A percentile compares a stretch with the other conserved stretches of the same genome.
Conservation (phyloP, 1,140 invertebrate species). For the Gonioctena quinquepunctata region DNA sequence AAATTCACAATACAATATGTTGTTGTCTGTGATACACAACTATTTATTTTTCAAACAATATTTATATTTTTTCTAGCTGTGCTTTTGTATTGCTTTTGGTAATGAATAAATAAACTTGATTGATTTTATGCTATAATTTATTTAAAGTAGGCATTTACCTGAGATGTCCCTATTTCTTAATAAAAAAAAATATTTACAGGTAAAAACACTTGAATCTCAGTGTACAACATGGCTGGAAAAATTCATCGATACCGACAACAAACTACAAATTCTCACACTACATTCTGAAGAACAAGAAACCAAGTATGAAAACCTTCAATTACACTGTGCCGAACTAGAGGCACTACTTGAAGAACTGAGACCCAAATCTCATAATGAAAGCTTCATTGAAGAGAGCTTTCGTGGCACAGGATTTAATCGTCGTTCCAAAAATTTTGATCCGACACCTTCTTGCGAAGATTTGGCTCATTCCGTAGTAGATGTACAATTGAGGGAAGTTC, state of each 20-base stretch:
- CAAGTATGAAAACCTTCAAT: constrained; percentile 30
- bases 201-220: constrained; percentile 26
- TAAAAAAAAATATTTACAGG: no score
- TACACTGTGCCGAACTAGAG: constrained; percentile 39
- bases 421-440: constrained; percentile 20
- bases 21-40: no score
- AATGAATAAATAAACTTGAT: no score
- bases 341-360: constrained; percentile 40
- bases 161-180: no score
- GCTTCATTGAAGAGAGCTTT: constrained; percentile 32
- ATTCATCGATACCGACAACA: constrained; percentile 34
- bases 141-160: no score
- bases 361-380: constrained; percentile 31
- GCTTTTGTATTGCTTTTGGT: no score
- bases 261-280: constrained; percentile 25
- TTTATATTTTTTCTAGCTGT: no score
- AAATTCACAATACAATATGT: no score
- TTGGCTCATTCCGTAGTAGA: constrained; percentile 48
- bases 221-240: constrained; percentile 39
- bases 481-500: constrained; percentile 47
- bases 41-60: no score
- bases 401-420: constrained; percentile 2
- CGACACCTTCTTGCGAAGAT: constrained; percentile 27
- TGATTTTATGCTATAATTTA: no score
- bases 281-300: constrained; percentile 32